Percentiles rank a stretch among this genome's conserved stretches.
Evolutionary conservation across 2,113 vertebrate species (phyloP).

Genomic region (Euleptes europaea): DNA sequence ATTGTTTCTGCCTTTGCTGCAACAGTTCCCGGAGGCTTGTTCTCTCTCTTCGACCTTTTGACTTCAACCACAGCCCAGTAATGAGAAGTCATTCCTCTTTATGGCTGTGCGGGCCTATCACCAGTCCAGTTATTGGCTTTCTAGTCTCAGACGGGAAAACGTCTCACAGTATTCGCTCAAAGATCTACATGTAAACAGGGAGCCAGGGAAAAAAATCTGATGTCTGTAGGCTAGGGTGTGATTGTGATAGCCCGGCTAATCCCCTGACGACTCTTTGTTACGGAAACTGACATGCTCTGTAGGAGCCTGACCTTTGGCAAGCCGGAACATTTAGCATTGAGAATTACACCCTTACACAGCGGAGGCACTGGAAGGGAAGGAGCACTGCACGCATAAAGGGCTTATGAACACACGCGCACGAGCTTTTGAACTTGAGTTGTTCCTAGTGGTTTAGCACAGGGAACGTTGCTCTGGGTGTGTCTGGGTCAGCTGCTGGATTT

Average conservation of each 20-base stretch:
- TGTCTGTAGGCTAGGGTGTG: neutral
- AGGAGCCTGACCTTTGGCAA: neutral
- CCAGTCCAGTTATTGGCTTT: neutral
- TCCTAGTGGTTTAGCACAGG: neutral
- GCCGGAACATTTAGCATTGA: neutral
- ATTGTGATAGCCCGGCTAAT: neutral
- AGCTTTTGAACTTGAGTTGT: neutral
- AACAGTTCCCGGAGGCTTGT: neutral
- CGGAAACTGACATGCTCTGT: neutral
- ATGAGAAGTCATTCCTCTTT: neutral
- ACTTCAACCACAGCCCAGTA: neutral
- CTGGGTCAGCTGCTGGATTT: neutral
- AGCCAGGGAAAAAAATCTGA: neutral
- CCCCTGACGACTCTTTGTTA: slow-evolving; percentile 3
- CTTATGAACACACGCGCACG: neutral
- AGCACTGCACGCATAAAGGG: too few species aligned
- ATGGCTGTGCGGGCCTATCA: neutral
- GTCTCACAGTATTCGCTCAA: neutral
- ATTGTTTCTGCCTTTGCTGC: neutral
- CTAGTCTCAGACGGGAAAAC: neutral
- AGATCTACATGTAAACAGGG: neutral
- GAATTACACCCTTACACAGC: neutral
- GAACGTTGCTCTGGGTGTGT: neutral
- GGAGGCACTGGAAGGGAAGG: neutral
- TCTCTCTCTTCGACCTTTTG: neutral